phyloP scores from a whole-genome alignment of 2,797 vertebrate species.

The Premnoplex brunnescens region DNA sequence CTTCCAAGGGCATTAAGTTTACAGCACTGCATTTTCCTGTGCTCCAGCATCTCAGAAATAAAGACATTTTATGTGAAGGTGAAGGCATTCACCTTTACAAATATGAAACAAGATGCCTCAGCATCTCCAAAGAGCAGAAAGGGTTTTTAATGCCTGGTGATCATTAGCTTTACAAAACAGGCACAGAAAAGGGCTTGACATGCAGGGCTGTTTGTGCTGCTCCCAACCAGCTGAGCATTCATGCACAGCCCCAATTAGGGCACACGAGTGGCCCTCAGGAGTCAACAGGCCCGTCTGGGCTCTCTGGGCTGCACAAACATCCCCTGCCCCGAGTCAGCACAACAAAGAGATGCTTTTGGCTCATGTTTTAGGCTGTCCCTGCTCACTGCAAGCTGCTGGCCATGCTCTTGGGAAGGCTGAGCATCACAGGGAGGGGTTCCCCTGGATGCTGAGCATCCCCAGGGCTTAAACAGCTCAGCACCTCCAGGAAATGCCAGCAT shows the following conservation, averaged over 20 bases:
- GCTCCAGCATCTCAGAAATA: neutral
- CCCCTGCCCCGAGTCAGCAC: neutral
- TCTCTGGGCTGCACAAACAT: neutral
- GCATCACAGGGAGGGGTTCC: neutral
- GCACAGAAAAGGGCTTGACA: neutral
- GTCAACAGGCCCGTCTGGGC: neutral
- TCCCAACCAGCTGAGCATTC: neutral
- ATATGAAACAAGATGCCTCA: neutral
- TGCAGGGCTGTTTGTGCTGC: neutral
- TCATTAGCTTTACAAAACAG: neutral
- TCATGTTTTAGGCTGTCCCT: neutral
- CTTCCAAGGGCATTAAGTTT: neutral
- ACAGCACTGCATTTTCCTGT: neutral
- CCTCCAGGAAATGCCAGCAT: accelerated
- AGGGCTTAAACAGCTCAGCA: neutral
- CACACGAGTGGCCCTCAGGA: neutral
- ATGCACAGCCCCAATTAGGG: neutral
- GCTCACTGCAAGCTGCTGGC: neutral
- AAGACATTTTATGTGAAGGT: neutral
- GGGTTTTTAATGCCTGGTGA: neutral
- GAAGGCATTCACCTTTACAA: neutral
- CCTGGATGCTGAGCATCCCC: neutral
- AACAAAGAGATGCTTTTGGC: neutral
- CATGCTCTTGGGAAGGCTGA: accelerated
- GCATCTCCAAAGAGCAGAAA: neutral